phyloP scores from a whole-genome alignment of 2,888 invertebrate species.

The Rotaria socialis region DNA sequence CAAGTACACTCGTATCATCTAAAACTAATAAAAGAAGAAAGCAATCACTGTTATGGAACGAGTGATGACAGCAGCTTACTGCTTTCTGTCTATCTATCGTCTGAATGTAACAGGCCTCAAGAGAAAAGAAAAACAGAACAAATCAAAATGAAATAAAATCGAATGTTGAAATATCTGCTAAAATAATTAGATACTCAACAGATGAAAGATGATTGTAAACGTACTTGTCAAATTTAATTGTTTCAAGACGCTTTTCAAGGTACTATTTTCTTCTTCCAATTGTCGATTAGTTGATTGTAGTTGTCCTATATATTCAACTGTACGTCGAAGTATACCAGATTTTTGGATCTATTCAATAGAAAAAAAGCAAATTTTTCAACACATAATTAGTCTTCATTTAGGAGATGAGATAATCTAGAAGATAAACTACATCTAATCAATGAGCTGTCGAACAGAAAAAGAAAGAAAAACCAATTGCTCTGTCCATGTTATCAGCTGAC shows the following conservation, averaged over 20 bases:
- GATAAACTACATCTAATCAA: background rate
- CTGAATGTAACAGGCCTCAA: background rate
- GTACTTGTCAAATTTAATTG: background rate
- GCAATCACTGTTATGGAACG: background rate
- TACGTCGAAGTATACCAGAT: background rate
- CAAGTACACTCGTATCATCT: background rate
- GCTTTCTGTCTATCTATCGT: constrained; percentile 9
- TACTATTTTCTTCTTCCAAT: background rate
- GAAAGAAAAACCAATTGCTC: background rate
- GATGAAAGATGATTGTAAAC: background rate
- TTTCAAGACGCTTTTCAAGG: background rate
- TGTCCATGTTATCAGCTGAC: background rate
- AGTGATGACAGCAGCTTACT: constrained; percentile 18
- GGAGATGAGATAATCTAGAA: background rate
- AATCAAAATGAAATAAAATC: background rate
- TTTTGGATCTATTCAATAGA: background rate
- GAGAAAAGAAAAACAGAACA: background rate
- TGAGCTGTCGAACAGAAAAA: background rate
- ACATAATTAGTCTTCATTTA: background rate
- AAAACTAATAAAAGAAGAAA: constrained; percentile 15
- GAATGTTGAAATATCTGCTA: background rate
- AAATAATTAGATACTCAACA: constrained; percentile 1
- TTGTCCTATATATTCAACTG: background rate
- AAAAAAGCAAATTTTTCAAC: background rate
- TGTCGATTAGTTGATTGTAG: background rate